Conservation (phyloP, 2,888 invertebrate genomes). For the Endotricha flammealis region DNA sequence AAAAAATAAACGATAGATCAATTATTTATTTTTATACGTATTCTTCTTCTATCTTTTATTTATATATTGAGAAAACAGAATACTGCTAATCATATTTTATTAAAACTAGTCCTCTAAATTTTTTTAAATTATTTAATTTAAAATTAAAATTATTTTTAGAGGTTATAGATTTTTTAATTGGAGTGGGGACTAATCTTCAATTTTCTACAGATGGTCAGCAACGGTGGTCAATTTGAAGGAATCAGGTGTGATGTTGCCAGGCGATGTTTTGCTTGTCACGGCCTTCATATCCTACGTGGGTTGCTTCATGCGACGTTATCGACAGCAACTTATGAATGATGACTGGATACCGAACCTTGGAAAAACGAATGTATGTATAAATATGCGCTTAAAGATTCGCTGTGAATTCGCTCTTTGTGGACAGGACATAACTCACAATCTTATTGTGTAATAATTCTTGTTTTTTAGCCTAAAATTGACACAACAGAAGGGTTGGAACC, state of each 20-base stretch:
- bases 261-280: slow-evolving; percentile 91
- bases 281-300: slow-evolving; percentile 97
- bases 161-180: neutral
- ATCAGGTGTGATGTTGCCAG: slow-evolving; percentile 88
- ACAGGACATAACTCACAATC: no score
- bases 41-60: no score
- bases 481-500: slow-evolving; percentile 89
- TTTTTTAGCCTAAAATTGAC: slow-evolving; percentile 83
- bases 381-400: no score
- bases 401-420: no score
- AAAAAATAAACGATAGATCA: no score
- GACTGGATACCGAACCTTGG: slow-evolving; percentile 90
- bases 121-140: no score
- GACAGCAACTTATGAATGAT: slow-evolving; percentile 86
- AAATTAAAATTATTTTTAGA: no score
- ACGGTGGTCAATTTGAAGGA: slow-evolving; percentile 79
- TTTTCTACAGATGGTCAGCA: slow-evolving; percentile 57
- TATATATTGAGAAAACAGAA: no score
- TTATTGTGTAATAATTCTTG: neutral
- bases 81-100: no score
- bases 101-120: no score
- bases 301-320: slow-evolving; percentile 92
- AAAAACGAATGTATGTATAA: slow-evolving; percentile 76
- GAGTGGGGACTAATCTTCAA: no score
- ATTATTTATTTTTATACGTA: no score